Conservation (phyloP, 1,140 invertebrate genomes). For the Sminthurinus signatus region DNA sequence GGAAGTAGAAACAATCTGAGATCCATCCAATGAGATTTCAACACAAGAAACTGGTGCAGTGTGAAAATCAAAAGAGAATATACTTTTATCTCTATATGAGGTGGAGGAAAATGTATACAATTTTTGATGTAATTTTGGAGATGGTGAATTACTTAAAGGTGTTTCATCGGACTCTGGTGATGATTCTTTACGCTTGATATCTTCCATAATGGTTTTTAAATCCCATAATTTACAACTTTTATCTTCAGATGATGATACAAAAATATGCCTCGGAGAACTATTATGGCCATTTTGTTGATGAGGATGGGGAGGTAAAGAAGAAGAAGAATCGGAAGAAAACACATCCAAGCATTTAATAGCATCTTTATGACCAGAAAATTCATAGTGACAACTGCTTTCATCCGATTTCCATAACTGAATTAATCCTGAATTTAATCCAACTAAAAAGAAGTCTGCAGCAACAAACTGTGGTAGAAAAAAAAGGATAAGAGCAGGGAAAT, state of each 20-base stretch:
- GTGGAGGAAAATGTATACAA: too few relatives aligned
- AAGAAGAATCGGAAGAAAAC: neutral
- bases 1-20: constrained; percentile 27
- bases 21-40: constrained; percentile 28
- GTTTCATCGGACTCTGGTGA: too few relatives aligned
- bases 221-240: constrained; percentile 53
- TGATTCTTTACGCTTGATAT: constrained; percentile 18
- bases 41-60: constrained; percentile 21
- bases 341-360: constrained; percentile 27
- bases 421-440: constrained; percentile 33
- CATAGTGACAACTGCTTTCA: constrained; percentile 29
- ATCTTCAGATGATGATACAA: constrained; percentile 47
- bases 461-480: too few relatives aligned
- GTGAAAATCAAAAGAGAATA: constrained; percentile 30
- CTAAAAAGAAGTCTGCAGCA: constrained; percentile 35
- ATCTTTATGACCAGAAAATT: constrained; percentile 40
- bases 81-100: constrained; percentile 30
- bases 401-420: constrained; percentile 41
- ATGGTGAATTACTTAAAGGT: too few relatives aligned
- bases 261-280: neutral
- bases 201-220: constrained; percentile 38
- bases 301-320: too few relatives aligned
- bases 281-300: too few relatives aligned
- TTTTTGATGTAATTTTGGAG: too few relatives aligned
- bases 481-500: too few relatives aligned